Percentiles rank a stretch among this genome's conserved stretches.
Evolutionary conservation across 1,140 invertebrate species (phyloP).

Genomic region (Penaeus japonicus): DNA sequence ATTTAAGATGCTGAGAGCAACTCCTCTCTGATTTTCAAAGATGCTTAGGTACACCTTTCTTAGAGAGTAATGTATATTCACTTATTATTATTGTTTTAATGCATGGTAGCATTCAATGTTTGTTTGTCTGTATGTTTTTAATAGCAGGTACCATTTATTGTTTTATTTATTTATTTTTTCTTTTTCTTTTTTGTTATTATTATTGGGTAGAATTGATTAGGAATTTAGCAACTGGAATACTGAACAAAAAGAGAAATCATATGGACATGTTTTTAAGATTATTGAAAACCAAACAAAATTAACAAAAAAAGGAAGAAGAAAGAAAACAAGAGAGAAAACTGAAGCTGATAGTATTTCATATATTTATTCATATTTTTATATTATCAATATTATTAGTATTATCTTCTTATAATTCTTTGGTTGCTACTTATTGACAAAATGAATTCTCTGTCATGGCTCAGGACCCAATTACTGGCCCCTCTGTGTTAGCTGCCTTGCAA

Average conservation of each 20-base stretch:
- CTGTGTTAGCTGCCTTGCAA: slow-evolving; percentile 56
- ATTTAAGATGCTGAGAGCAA: neutral
- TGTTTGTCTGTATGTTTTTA: too few species aligned
- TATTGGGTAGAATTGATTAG: too few species aligned
- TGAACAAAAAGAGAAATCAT: too few species aligned
- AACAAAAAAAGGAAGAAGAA: too few species aligned
- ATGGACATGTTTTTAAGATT: too few species aligned
- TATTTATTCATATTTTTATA: neutral
- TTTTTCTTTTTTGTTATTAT: too few species aligned
- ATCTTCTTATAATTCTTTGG: neutral
- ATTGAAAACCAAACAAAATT: too few species aligned
- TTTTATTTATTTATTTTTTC: too few species aligned
- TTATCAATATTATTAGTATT: neutral
- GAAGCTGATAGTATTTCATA: neutral
- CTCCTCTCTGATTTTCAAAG: neutral
- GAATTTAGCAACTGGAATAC: too few species aligned
- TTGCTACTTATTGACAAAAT: slow-evolving; percentile 19
- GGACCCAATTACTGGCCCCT: slow-evolving; percentile 58
- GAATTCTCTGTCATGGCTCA: slow-evolving; percentile 35
- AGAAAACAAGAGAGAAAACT: too few species aligned
- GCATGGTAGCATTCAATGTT: too few species aligned
- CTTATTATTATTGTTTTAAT: neutral
- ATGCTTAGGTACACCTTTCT: neutral
- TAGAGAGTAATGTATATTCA: neutral
- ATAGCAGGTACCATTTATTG: too few species aligned